phyloP scores from a whole-genome alignment of 2,113 vertebrate species.

The Leucopsar rothschildi region DNA sequence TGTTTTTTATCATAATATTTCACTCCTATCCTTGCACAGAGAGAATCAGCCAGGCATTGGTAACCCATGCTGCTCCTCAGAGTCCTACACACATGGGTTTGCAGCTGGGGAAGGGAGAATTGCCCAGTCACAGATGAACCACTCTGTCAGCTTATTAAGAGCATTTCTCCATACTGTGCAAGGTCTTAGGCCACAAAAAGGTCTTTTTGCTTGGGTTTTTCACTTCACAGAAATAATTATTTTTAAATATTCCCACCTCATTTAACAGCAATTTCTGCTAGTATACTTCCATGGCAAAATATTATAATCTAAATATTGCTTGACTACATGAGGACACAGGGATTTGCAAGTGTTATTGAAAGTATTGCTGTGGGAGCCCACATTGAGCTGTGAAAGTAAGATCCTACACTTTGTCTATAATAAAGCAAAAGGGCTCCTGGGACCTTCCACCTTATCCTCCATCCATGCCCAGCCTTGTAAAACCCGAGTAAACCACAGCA shows the following conservation, averaged over 20 bases:
- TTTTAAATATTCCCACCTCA: background rate
- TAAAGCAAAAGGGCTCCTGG: background rate
- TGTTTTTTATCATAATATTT: background rate
- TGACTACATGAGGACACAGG: background rate
- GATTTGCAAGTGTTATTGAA: background rate
- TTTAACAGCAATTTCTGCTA: constrained; percentile 6
- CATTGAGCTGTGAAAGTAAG: background rate
- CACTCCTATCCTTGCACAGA: background rate
- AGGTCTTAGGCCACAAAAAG: background rate
- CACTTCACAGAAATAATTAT: background rate
- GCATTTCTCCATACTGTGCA: background rate
- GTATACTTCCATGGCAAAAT: background rate
- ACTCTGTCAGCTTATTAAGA: background rate
- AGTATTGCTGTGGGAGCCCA: background rate
- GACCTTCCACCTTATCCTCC: background rate
- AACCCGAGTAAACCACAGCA: background rate
- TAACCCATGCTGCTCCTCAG: background rate
- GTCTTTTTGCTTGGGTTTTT: background rate
- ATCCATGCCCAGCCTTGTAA: background rate
- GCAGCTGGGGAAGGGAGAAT: background rate
- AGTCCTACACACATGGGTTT: background rate
- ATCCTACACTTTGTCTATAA: background rate
- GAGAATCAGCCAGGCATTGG: background rate
- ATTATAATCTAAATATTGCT: background rate
- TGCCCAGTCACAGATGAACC: background rate